Conservation (phyloP, 2,888 invertebrate genomes). For the Odiellus spinosus region DNA sequence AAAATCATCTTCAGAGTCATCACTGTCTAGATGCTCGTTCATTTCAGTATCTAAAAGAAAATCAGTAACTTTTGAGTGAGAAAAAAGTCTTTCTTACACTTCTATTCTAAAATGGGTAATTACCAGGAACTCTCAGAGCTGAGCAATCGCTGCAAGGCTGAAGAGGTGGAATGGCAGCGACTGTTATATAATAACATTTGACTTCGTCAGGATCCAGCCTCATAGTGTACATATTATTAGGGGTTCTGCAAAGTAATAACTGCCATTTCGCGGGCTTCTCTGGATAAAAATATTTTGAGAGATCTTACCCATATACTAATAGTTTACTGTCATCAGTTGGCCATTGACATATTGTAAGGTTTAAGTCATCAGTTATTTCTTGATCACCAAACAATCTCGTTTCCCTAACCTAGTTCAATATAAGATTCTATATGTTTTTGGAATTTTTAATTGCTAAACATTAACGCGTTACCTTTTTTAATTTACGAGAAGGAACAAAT, state of each 20-base stretch:
- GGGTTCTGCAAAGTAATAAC: too few relatives aligned
- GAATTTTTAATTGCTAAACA: background rate
- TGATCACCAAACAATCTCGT: conserved; percentile 42
- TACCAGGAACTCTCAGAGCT: too few relatives aligned
- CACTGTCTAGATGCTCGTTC: too few relatives aligned
- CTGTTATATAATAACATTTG: conserved; percentile 40
- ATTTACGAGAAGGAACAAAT: conserved; percentile 39
- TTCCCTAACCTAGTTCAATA: conserved; percentile 35
- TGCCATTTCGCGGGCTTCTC: too few relatives aligned
- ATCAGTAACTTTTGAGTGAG: too few relatives aligned
- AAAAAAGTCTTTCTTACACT: too few relatives aligned
- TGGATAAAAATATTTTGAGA: too few relatives aligned
- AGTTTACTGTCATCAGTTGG: conserved; percentile 47
- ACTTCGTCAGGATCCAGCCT: too few relatives aligned
- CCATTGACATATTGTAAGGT: conserved; percentile 53
- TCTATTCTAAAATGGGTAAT: too few relatives aligned
- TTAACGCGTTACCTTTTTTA: conserved; percentile 32
- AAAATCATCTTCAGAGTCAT: too few relatives aligned
- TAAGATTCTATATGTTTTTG: conserved; percentile 3
- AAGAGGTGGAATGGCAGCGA: conserved; percentile 48
- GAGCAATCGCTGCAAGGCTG: conserved; percentile 44
- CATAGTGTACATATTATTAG: too few relatives aligned
- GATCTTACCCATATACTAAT: conserved; percentile 52
- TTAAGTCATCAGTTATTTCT: conserved; percentile 36
- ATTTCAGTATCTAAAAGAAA: too few relatives aligned